A percentile compares a stretch with the other conserved stretches of the same genome.
Evolutionary conservation across 2,888 invertebrate genomes (phyloP).

Genomic region (Lordiphosa andalusiaca): DNA sequence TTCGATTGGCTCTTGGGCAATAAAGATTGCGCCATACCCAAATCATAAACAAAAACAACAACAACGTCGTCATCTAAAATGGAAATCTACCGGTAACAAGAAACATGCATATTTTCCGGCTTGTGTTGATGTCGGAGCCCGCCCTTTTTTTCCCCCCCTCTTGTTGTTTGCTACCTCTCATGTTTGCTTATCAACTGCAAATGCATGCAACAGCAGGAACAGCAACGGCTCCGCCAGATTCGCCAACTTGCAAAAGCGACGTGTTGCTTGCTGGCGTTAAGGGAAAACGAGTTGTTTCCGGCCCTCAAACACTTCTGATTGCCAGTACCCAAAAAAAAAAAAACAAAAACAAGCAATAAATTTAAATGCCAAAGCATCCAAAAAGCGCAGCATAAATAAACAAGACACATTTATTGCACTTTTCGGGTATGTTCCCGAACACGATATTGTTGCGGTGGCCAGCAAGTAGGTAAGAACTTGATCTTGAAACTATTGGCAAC

Average conservation of each 20-base stretch:
- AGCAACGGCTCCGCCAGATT: conserved; percentile 25
- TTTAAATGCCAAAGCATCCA: conserved; percentile 53
- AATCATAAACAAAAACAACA: conserved; percentile 51
- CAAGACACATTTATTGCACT: conserved; percentile 2
- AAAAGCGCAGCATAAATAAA: conserved; percentile 37
- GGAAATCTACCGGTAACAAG: conserved; percentile 71
- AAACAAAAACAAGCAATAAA: conserved; percentile 54
- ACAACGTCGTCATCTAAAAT: conserved; percentile 63
- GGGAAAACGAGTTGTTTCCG: conserved; percentile 69
- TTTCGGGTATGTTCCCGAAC: too few species aligned
- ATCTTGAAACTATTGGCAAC: too few species aligned
- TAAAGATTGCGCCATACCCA: conserved; percentile 39
- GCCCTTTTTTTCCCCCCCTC: conserved; percentile 15
- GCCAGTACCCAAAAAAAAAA: conserved; percentile 35
- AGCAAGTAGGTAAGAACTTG: too few species aligned
- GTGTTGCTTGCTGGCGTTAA: conserved; percentile 58
- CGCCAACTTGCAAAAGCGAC: conserved; percentile 45
- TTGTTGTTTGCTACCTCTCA: conserved; percentile 4
- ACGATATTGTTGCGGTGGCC: too few species aligned
- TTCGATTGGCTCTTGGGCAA: conserved; percentile 50
- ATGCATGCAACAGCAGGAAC: conserved; percentile 50
- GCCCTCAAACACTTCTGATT: conserved; percentile 68
- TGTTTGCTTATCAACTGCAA: conserved; percentile 66
- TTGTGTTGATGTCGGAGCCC: conserved; percentile 56
- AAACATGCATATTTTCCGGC: conserved; percentile 57